Percentiles rank a stretch among this genome's conserved stretches.
phyloP scores from a whole-genome alignment of 2,797 vertebrate genomes.

The Rhinoraja longicauda region DNA sequence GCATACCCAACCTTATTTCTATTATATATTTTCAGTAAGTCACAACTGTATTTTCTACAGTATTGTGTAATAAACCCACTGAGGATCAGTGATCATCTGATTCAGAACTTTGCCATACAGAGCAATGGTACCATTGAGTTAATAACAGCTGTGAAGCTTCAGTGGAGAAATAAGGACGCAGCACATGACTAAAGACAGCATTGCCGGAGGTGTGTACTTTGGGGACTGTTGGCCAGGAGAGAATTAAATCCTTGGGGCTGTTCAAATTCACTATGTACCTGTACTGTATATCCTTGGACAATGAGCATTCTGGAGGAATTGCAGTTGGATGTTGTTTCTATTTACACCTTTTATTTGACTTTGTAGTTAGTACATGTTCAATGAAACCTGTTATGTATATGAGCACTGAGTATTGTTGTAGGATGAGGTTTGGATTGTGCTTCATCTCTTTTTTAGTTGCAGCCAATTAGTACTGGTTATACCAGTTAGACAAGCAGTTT shows the following conservation, averaged over 20 bases:
- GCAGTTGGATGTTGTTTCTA: constrained; percentile 7
- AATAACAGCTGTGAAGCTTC: not conserved
- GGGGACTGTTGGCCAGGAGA: not conserved
- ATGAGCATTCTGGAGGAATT: not conserved
- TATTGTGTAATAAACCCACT: constrained; percentile 16
- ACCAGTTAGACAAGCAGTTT: constrained; percentile 33
- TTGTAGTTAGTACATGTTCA: constrained; percentile 6
- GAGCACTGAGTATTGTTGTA: not conserved
- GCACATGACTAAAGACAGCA: not conserved
- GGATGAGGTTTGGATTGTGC: constrained; percentile 22
- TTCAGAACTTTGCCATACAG: not conserved
- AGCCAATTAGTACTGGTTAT: constrained; percentile 34
- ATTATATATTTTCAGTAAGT: constrained; percentile 28
- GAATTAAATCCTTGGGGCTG: not conserved
- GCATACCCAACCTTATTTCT: constrained; percentile 14
- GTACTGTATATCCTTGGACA: not conserved
- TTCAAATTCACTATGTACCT: constrained; percentile 14
- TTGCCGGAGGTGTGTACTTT: not conserved
- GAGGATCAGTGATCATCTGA: not conserved
- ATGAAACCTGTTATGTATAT: constrained; percentile 14
- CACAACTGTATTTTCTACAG: constrained; percentile 30
- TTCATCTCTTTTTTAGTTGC: constrained; percentile 33
- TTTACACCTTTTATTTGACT: constrained; percentile 31
- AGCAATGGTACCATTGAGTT: not conserved
- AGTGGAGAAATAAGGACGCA: not conserved